Conservation (phyloP, 2,113 vertebrate species). For the Mugil cephalus region DNA sequence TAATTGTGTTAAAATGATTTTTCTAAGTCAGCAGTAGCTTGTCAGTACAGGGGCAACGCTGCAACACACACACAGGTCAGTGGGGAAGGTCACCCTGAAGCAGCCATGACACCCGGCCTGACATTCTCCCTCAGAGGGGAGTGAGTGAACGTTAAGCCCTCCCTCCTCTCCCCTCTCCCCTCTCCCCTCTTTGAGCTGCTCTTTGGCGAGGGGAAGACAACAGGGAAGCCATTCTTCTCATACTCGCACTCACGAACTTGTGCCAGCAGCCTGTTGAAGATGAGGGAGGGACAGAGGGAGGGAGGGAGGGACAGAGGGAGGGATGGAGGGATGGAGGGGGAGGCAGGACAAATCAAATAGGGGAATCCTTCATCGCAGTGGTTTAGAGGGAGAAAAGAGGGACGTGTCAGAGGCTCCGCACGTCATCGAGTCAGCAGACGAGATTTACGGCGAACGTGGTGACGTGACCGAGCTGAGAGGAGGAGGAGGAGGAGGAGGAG, state of each 20-base stretch:
- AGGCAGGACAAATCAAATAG: background rate
- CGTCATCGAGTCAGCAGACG: conserved; percentile 63
- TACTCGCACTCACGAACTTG: conserved; percentile 23
- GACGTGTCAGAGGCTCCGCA: conserved; percentile 33
- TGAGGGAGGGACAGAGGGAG: background rate
- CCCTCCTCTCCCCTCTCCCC: conserved; percentile 4
- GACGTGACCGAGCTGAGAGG: conserved; percentile 34
- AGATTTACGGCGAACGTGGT: conserved; percentile 20
- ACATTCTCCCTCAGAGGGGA: background rate
- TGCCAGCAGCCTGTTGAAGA: conserved; percentile 9
- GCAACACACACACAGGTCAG: conserved; percentile 8
- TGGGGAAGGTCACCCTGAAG: conserved; percentile 74
- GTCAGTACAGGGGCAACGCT: background rate
- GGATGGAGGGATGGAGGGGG: background rate
- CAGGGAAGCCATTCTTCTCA: conserved; percentile 2
- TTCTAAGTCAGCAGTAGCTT: background rate
- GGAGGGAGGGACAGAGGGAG: background rate
- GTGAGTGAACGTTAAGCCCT: conserved; percentile 6
- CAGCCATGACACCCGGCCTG: conserved; percentile 72
- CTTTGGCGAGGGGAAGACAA: background rate
- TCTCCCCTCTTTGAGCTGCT: background rate
- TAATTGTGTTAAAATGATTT: background rate
- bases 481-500: no score
- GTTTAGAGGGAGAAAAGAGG: background rate
- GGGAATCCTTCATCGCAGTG: conserved; percentile 31